phyloP scores from a whole-genome alignment of 2,888 invertebrate genomes.

The Cataglyphis livida region DNA sequence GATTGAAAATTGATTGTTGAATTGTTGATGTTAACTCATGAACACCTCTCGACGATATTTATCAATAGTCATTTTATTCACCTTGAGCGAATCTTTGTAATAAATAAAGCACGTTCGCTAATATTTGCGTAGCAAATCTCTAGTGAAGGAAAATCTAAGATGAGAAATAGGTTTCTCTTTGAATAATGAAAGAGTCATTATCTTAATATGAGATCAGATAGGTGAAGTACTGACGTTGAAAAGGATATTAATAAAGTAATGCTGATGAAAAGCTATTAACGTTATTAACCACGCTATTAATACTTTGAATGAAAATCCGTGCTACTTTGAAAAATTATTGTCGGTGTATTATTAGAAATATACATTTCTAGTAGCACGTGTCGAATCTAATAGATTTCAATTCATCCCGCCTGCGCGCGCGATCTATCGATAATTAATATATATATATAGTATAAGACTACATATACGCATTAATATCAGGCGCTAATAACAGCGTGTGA shows the following conservation, averaged over 20 bases:
- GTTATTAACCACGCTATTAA: constrained; percentile 17
- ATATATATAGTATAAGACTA: not conserved
- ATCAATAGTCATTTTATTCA: not conserved
- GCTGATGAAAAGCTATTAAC: constrained; percentile 15
- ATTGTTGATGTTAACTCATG: not conserved
- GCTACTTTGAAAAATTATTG: constrained; percentile 5
- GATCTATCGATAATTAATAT: constrained; percentile 38
- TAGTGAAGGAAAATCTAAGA: not conserved
- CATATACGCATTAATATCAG: constrained; percentile 24
- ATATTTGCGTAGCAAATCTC: constrained; percentile 10
- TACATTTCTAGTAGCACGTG: constrained; percentile 27
- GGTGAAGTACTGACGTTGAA: constrained; percentile 6
- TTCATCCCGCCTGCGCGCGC: not conserved
- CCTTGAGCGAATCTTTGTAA: not conserved
- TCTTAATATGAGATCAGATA: constrained; percentile 35
- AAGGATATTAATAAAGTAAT: constrained; percentile 34
- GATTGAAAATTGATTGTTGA: constrained; percentile 21
- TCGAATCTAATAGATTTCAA: constrained; percentile 18
- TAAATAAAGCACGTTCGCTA: not conserved
- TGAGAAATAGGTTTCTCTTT: constrained; percentile 18
- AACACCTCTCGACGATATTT: not conserved
- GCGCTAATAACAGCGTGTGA: constrained; percentile 44
- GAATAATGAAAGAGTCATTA: constrained; percentile 22
- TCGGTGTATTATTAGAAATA: constrained; percentile 18
- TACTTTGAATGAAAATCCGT: constrained; percentile 10